Evolutionary conservation across 64 coral and sea anemone species (phyloP), one percentile per base, ranked within the genome.

Genomic region (Astreopora myriophthalma): DNA sequence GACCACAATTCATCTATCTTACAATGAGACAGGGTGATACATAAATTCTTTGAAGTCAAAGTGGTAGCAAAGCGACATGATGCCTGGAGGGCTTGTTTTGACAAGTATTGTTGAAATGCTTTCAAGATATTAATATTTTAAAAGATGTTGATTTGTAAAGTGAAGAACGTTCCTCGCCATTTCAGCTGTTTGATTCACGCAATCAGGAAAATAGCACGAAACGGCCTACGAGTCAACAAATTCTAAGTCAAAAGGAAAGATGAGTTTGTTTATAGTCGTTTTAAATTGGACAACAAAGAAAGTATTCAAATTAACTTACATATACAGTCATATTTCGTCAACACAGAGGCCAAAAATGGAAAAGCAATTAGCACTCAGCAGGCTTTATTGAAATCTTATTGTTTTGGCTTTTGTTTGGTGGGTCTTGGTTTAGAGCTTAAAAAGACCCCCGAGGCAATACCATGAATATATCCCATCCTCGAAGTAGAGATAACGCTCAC

Each of bases 41-140:
- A 63, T 83, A 57, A 64, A 83, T 83, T 61, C 79, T 35, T 14
- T 83, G 5, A 37, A 83, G 79, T 64, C 79, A 64, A 83, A 64
- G n/a, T 61, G 52, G 55, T 63, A 83, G 55, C 52, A 83, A 39
- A 64, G 52, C 32, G 55, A 39, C 57, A 34, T 64, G 22, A 36
- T 83, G 79, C 79, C 79, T 65, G 9, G 51, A 83, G 79, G 79
- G 79, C 32, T 60, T 83, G 79, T 64, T 83, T 83, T 83, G 79
- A 83, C 79, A 83, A 83, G 55, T 63, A 83, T 83, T 83, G 79
- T 83, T 64, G 57, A 83, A 83, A 83, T 32, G 51, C 79, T 83
- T 83, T 83, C 79, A 83, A 65, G 79, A 83, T 83, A 83, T 83
- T 83, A 83, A 83, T 83, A 83, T 83, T 83, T 83, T 83, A 83